Percentiles rank a stretch among this genome's conserved stretches.
phyloP scores from a whole-genome alignment of 2,888 invertebrate species.

The Leptodirus hochenwartii region DNA sequence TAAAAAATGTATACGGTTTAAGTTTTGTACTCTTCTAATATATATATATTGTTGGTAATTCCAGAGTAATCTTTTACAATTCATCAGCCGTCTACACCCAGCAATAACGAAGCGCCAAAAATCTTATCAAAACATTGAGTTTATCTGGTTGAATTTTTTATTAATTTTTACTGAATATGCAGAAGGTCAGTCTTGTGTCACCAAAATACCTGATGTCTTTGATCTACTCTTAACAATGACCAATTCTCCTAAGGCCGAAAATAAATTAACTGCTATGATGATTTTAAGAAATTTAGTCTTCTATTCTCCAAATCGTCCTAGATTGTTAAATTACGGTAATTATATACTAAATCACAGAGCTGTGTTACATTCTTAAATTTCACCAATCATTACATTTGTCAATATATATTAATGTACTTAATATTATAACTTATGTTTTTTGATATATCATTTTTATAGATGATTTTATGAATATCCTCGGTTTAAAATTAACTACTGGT shows the following conservation, averaged over 20 bases:
- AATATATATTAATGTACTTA: conserved; percentile 7
- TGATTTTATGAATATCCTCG: conserved; percentile 30
- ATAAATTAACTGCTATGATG: conserved; percentile 26
- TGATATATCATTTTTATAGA: conserved; percentile 21
- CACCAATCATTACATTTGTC: too few species aligned
- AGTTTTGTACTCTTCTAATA: conserved; percentile 1
- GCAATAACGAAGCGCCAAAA: conserved; percentile 31
- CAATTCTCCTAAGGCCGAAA: conserved; percentile 14
- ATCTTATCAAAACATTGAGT: conserved; percentile 33
- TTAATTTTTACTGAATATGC: conserved; percentile 31
- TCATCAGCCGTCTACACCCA: conserved; percentile 31
- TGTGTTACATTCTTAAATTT: too few species aligned
- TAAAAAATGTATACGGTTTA: too few species aligned
- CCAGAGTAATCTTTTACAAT: conserved; percentile 30
- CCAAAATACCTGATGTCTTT: conserved; percentile 27
- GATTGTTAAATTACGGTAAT: conserved; percentile 32
- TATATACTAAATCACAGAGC: too few species aligned
- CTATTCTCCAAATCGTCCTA: conserved; percentile 31
- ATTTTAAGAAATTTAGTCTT: conserved; percentile 37
- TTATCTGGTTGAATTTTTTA: conserved; percentile 33
- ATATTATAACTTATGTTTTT: neutral
- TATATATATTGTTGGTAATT: too few species aligned
- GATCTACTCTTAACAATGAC: conserved; percentile 24
- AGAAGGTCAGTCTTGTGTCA: conserved; percentile 33
- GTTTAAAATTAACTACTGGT: conserved; percentile 27